Evolutionary conservation across 2,888 invertebrate species (phyloP), one percentile per base, ranked within the genome.

Genomic region (Tridacna gigas): DNA sequence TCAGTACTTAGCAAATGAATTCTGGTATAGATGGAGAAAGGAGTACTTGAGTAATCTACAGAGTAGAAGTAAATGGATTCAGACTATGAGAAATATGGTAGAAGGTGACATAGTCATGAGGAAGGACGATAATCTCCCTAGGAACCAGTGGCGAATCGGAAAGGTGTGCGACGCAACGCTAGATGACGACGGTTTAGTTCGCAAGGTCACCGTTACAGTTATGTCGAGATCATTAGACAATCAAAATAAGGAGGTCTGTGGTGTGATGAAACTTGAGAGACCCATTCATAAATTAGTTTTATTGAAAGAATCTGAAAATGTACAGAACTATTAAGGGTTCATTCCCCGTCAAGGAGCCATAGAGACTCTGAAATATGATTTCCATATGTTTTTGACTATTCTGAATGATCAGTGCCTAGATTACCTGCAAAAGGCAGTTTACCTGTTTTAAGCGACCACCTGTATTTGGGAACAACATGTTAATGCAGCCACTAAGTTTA

Each of bases 251-350:
- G 26, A 20, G 0, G 48, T 9, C 13, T 18, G 25, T 22, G 11
- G 13, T 22, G 65, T 25, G 0, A 74, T 37, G 28, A 73, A n/a
- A 26, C 74, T 84, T 11, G 82, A 82, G 25, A 28, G 82, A 37
- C 79, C 82, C 9, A 76, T 84, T 25, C 84, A 86, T 65, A 86
- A 84, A 65, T 67, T 86, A 15, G 78, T 86, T n/a, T 61, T 86
- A 9, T 20, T 86, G 5, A 47, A 28, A 1, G 83, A 80, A 48
- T 74, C 73, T 37, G 37, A 37, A 37, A n/a, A n/a, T n/a, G n/a
- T n/a, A 37, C 37, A 37, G 37, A 37, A 37, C 37, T 37, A 7
- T 37, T 37, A 37, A 20, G 11, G 56, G 20, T 3, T 56, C 3
- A 56, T 56, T 56, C 56, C 56, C 56, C 56, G 11, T 56, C 56